phyloP scores from a whole-genome alignment of 2,113 vertebrate genomes.

The Haliaeetus leucogaster region DNA sequence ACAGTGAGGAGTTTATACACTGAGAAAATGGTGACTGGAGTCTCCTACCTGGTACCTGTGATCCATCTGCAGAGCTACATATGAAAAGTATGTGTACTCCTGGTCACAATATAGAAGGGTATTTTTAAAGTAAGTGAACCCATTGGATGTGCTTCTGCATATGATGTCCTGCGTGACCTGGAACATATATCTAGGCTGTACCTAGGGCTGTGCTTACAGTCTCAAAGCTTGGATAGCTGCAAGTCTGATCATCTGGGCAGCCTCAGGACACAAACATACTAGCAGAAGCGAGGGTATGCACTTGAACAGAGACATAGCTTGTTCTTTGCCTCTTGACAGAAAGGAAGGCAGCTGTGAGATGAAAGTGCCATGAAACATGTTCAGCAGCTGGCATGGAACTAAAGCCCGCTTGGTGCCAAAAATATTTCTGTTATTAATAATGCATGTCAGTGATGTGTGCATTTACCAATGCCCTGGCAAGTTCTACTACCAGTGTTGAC shows the following conservation, averaged over 20 bases:
- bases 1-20: accelerated
- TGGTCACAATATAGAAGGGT: not conserved
- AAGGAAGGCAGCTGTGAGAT: not conserved
- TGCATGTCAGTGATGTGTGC: not conserved
- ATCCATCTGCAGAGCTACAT: not conserved
- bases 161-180: not conserved
- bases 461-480: not conserved
- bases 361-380: not conserved
- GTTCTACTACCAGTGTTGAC: not conserved
- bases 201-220: not conserved
- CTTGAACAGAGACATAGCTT: not conserved
- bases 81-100: too few species aligned
- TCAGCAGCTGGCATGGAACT: not conserved
- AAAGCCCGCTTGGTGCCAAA: not conserved
- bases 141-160: not conserved
- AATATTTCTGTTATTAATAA: not conserved
- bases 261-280: not conserved
- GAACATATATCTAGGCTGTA: not conserved
- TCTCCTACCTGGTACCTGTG: not conserved
- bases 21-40: not conserved
- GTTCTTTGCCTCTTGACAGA: not conserved
- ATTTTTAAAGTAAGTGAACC: not conserved
- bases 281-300: not conserved
- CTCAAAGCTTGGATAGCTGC: not conserved
- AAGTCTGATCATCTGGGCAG: not conserved